Percentiles rank a stretch among this genome's conserved stretches.
These are phyloP conservation scores for Dyspetes luteomarginatus DNA, from an alignment of 2,888 invertebrate genomes.

Conservation along the genomic window DNA sequence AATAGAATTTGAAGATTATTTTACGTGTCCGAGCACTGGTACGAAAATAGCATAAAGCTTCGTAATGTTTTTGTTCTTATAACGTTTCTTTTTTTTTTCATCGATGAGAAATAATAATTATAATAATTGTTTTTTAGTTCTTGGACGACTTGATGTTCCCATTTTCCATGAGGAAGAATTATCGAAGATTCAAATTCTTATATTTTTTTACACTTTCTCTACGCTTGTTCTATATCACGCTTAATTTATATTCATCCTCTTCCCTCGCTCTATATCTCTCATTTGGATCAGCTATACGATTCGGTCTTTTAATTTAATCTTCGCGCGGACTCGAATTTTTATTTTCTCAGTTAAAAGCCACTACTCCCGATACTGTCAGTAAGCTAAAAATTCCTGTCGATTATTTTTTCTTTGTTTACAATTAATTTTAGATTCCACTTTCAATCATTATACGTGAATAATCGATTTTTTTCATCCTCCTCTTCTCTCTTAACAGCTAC, in stretches of 20 bases:
- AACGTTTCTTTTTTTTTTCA: background rate
- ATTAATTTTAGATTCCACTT: constrained; percentile 83
- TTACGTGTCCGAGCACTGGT: too few species aligned
- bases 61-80: background rate
- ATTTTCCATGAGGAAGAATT: background rate
- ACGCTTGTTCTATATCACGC: background rate
- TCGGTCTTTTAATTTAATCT: background rate
- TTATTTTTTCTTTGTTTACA: constrained; percentile 68
- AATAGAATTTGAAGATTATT: too few species aligned
- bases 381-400: constrained; percentile 31
- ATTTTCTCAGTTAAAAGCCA: constrained; percentile 7
- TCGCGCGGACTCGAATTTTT: background rate
- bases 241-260: background rate
- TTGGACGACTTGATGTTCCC: too few species aligned
- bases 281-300: background rate
- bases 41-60: too few species aligned
- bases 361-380: background rate
- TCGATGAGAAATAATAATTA: constrained; percentile 16
- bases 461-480: constrained; percentile 68
- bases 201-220: background rate
- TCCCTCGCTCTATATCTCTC: background rate
- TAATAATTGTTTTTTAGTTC: background rate
- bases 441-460: constrained; percentile 79
- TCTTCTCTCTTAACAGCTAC: constrained; percentile 69
- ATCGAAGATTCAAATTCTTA: background rate